phyloP scores from a whole-genome alignment of 2,888 invertebrate species.

The Tholera decimalis region DNA sequence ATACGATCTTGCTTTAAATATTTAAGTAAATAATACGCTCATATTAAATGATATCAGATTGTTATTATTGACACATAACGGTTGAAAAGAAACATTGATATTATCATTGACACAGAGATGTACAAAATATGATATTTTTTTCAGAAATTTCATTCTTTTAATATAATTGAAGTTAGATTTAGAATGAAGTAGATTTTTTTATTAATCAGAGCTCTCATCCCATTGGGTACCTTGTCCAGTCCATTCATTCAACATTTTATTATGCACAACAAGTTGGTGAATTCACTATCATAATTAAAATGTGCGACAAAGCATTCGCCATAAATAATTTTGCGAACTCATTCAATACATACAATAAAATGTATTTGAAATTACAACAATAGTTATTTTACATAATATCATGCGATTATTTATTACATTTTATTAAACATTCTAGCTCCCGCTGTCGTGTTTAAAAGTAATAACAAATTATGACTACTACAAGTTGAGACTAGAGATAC shows the following conservation, averaged over 20 bases:
- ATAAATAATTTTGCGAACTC: constrained; percentile 73
- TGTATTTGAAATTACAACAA: constrained; percentile 68
- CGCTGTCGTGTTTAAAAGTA: constrained; percentile 63
- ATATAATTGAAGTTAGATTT: background rate
- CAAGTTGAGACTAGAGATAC: constrained; percentile 88
- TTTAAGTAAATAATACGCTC: constrained; percentile 32
- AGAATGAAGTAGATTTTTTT: background rate
- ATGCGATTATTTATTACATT: constrained; percentile 60
- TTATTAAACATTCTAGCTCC: constrained; percentile 48
- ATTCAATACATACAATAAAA: constrained; percentile 68
- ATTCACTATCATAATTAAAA: constrained; percentile 77
- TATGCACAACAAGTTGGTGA: constrained; percentile 73
- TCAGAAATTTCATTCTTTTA: background rate
- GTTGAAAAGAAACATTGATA: constrained; percentile 8
- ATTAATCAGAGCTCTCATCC: constrained; percentile 11
- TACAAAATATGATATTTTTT: background rate
- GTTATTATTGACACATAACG: constrained; percentile 26
- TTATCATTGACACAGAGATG: background rate
- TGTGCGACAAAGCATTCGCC: constrained; percentile 84
- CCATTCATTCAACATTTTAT: constrained; percentile 56
- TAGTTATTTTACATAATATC: constrained; percentile 60
- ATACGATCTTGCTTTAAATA: constrained; percentile 32
- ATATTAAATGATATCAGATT: constrained; percentile 11
- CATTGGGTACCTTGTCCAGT: constrained; percentile 55
- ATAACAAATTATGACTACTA: constrained; percentile 85